A percentile compares a stretch with the other conserved stretches of the same genome.
Conservation (phyloP, 2,888 invertebrate species). For the Nezara viridula region DNA sequence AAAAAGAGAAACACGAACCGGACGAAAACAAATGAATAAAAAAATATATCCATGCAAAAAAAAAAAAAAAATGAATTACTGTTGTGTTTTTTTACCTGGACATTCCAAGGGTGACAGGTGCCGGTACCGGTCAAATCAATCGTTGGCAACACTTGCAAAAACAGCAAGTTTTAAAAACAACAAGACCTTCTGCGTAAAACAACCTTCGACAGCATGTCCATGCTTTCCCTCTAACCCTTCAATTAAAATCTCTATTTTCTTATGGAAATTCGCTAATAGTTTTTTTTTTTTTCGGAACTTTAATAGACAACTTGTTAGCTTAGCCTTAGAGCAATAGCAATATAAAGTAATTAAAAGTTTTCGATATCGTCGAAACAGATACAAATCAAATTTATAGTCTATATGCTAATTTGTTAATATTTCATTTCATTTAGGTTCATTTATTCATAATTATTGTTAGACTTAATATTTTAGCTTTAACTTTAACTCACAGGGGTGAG, state of each 20-base stretch:
- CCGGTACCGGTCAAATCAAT: constrained; percentile 11
- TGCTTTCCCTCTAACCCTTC: background rate
- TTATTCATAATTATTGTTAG: too few relatives aligned
- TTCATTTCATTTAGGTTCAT: too few relatives aligned
- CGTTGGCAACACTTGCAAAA: background rate
- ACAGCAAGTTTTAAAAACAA: constrained; percentile 27
- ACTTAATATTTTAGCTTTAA: too few relatives aligned
- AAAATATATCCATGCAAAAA: background rate
- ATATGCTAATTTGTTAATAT: too few relatives aligned
- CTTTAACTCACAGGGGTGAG: too few relatives aligned
- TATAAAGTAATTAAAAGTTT: too few relatives aligned
- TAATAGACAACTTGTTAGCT: too few relatives aligned
- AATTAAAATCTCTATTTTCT: background rate
- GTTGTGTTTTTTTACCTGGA: background rate
- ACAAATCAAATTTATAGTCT: too few relatives aligned
- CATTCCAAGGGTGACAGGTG: constrained; percentile 9
- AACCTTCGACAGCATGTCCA: background rate
- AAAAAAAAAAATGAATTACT: constrained; percentile 10
- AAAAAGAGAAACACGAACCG: background rate
- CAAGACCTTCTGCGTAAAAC: background rate
- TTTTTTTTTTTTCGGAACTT: background rate
- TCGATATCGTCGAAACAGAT: too few relatives aligned
- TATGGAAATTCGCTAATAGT: background rate
- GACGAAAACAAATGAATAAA: background rate
- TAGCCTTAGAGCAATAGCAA: too few relatives aligned